These are phyloP conservation scores for Entomyzon cyanotis DNA, from an alignment of 2,113 vertebrate genomes.

Conservation along the genomic window DNA sequence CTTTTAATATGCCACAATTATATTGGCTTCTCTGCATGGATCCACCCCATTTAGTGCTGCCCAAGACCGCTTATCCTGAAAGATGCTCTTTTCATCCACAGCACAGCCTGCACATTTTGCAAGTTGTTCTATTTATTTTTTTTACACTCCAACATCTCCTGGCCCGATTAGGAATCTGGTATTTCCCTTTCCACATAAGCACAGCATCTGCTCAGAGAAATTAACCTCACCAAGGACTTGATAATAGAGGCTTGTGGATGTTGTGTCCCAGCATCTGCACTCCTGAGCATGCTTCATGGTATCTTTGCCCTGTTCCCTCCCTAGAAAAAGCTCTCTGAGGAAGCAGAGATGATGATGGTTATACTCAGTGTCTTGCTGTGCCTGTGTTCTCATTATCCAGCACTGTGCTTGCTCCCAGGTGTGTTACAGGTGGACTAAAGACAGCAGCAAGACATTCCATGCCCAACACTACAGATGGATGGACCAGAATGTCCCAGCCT, in stretches of 20 bases:
- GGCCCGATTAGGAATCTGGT: background rate
- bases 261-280: background rate
- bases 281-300: background rate
- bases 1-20: constrained; percentile 26
- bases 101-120: background rate
- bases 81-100: background rate
- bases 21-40: constrained; percentile 26
- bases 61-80: background rate
- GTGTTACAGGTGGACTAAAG: background rate
- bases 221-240: background rate
- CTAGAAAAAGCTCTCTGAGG: background rate
- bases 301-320: background rate
- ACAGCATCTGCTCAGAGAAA: background rate
- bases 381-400: background rate
- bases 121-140: background rate
- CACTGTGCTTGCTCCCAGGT: background rate
- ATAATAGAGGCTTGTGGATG: background rate
- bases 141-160: background rate
- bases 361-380: background rate
- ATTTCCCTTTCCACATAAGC: background rate
- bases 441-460: background rate
- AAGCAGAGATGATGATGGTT: background rate
- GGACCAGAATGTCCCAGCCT: background rate
- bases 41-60: constrained; percentile 18
- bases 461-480: background rate